phyloP scores from a whole-genome alignment of 2,797 vertebrate species.

The Crypturellus tataupa region DNA sequence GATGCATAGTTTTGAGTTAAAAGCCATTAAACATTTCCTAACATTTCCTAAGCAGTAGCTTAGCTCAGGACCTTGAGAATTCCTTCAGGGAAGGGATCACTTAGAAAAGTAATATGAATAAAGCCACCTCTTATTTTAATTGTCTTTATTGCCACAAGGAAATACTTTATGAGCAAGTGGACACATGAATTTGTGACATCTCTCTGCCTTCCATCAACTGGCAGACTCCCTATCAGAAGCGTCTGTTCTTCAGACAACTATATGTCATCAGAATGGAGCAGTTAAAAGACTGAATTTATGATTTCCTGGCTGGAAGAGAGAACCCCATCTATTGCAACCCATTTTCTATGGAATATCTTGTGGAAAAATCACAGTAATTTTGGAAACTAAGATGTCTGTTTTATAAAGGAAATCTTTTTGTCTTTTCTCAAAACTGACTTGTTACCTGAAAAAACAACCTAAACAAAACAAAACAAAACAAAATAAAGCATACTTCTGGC shows the following conservation, averaged over 20 bases:
- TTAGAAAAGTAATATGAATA: neutral
- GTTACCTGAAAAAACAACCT: neutral
- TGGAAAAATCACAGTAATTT: neutral
- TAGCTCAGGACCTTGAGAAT: neutral
- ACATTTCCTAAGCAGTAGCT: neutral
- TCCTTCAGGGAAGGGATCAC: neutral
- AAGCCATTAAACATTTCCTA: neutral
- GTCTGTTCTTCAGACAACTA: neutral
- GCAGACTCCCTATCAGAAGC: rapidly evolving
- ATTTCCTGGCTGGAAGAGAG: neutral
- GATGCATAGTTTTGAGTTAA: neutral
- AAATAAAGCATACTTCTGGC: rapidly evolving
- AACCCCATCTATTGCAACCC: rapidly evolving
- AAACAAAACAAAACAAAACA: no score
- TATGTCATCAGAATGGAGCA: neutral
- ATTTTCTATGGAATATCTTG: neutral
- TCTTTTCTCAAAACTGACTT: neutral
- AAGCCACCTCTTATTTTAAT: neutral
- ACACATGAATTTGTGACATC: neutral
- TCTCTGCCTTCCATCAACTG: neutral
- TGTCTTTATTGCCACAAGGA: neutral
- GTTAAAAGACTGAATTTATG: neutral
- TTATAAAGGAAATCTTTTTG: neutral
- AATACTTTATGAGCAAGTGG: neutral
- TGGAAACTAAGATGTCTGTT: neutral